Base-by-base conservation (phyloP, 2,888 invertebrate species). In the Leucophenga maculata region DNA sequence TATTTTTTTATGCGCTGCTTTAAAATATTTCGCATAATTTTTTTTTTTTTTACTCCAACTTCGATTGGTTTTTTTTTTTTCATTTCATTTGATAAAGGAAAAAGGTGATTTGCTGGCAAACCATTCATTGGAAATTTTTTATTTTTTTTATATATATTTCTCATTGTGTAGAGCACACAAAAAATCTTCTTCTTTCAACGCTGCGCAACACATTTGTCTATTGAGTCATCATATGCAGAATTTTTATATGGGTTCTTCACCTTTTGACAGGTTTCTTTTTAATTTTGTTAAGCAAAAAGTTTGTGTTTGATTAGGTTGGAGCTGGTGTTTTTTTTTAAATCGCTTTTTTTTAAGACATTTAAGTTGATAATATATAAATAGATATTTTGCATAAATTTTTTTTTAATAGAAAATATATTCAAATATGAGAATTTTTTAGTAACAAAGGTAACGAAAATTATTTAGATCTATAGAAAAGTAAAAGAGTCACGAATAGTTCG, bases 371-470 rank as follows among this genome's bases (percentile, higher is more conserved):
- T n/a, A n/a, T n/a, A n/a, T n/a, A n/a, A n/a, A n/a, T n/a, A n/a
- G n/a, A n/a, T n/a, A n/a, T n/a, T 80, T 82, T 82, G 78, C 82
- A 80, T 80, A 80, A 82, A 79, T 82, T 80, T 80, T 82, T 80
- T 80, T n/a, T n/a, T n/a, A n/a, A n/a, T n/a, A n/a, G n/a, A n/a
- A n/a, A n/a, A n/a, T n/a, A n/a, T n/a, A n/a, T n/a, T n/a, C n/a
- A n/a, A n/a, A n/a, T n/a, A n/a, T n/a, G n/a, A n/a, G n/a, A n/a
- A n/a, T n/a, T n/a, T n/a, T n/a, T n/a, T n/a, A n/a, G n/a, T n/a
- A n/a, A n/a, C n/a, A n/a, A n/a, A n/a, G n/a, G n/a, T n/a, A n/a
- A n/a, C n/a, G n/a, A n/a, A n/a, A n/a, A n/a, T n/a, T n/a, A n/a
- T n/a, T n/a, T n/a, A n/a, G n/a, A n/a, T n/a, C n/a, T n/a, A n/a